A percentile compares a stretch with the other conserved stretches of the same genome.
Evolutionary conservation across 2,797 vertebrate species (phyloP).

Genomic region (Rhodeus uyekii): DNA sequence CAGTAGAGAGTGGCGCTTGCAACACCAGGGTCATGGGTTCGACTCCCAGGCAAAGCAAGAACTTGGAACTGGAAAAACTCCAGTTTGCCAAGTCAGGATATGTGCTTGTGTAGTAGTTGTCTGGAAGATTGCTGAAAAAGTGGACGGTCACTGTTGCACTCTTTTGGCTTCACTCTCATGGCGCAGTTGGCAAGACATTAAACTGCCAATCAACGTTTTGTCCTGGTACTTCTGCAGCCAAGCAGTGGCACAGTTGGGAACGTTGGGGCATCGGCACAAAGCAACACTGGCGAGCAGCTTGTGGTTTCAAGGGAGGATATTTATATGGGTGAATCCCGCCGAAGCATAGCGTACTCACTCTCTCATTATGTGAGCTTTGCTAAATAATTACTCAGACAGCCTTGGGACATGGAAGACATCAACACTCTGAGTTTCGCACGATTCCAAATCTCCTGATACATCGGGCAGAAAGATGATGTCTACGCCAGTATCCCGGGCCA

Average conservation of each 20-base stretch:
- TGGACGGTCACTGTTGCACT: background rate
- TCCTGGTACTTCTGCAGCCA: constrained; percentile 8
- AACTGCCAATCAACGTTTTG: background rate
- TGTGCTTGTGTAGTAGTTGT: background rate
- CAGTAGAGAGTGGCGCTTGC: too few species aligned
- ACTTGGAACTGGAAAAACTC: too few species aligned
- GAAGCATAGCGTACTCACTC: constrained; percentile 56
- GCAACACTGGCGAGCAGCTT: constrained; percentile 13
- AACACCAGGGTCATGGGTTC: too few species aligned
- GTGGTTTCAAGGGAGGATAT: constrained; percentile 25
- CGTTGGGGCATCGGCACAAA: background rate
- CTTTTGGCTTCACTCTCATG: background rate
- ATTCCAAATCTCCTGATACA: constrained; percentile 58
- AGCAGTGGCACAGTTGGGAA: constrained; percentile 7
- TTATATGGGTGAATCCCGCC: constrained; percentile 1
- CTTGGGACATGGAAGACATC: background rate
- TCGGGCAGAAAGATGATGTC: constrained; percentile 57
- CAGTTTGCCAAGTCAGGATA: background rate
- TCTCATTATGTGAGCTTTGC: constrained; percentile 66
- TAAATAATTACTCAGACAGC: constrained; percentile 48
- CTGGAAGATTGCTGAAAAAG: background rate
- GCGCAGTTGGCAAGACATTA: background rate
- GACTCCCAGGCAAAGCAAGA: too few species aligned
- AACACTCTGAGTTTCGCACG: constrained; percentile 55
- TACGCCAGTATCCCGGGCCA: constrained; percentile 46